Conservation (phyloP, 53 echinoderm and acorn worm species). For the Crossaster papposus region DNA sequence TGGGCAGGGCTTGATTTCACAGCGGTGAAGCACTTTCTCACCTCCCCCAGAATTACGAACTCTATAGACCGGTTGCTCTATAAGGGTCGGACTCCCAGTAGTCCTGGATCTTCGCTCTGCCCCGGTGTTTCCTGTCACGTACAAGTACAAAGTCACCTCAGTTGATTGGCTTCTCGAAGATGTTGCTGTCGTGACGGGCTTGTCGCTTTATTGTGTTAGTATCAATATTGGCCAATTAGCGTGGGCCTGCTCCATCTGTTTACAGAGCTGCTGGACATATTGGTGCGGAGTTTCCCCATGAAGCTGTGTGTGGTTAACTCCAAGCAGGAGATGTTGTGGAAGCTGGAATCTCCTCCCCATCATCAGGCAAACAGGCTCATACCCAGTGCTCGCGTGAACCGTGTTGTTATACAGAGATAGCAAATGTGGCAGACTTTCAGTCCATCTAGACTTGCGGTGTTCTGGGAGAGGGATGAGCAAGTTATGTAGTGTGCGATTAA, state of each 20-base stretch:
- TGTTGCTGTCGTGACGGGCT: no score
- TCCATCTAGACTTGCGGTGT: slow-evolving; percentile 16
- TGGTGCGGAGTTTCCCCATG: background rate
- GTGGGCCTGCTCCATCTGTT: slow-evolving; percentile 12
- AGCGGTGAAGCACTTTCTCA: no score
- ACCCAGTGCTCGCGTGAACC: slow-evolving; percentile 18
- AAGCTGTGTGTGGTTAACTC: slow-evolving; percentile 1
- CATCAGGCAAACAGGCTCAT: slow-evolving; percentile 43
- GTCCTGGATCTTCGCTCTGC: no score
- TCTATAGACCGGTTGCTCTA: no score
- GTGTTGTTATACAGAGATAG: slow-evolving; percentile 47
- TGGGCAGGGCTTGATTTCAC: no score
- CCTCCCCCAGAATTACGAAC: no score
- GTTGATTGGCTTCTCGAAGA: no score
- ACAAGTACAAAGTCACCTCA: no score
- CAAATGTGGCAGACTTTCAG: slow-evolving; percentile 24
- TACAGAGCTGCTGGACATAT: slow-evolving; percentile 7
- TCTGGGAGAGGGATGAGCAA: slow-evolving; percentile 7
- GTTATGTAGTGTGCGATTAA: slow-evolving; percentile 48
- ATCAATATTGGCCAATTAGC: background rate
- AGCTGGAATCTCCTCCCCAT: slow-evolving; percentile 16
- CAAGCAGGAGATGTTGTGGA: slow-evolving; percentile 20
- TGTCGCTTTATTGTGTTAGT: no score
- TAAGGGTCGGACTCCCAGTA: no score
- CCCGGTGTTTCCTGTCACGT: no score